Base-by-base conservation (phyloP, 2,888 invertebrate species). In the Eulithis prunata region DNA sequence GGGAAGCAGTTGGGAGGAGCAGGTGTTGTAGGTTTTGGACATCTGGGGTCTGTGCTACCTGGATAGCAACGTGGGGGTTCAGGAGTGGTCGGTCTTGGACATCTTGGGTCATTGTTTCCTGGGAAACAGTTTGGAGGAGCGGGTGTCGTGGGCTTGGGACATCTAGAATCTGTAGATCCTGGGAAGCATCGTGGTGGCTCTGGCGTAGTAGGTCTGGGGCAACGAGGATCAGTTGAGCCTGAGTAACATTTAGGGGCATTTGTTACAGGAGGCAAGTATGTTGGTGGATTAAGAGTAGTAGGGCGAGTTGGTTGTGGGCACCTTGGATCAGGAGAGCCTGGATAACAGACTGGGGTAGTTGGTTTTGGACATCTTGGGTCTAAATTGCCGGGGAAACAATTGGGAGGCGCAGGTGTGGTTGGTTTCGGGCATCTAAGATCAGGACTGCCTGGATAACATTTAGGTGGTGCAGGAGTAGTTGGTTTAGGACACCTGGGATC, bases 291-390 rank as follows among this genome's bases (percentile, higher is more conserved):
- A 4, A 68, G 64, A 52, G 76, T 78, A 0, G 78, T 75, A 2
- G 71, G 81, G 45, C 65, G 64, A 4, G 71, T 54, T 21, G 75
- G 71, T 63, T 76, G 74, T 3, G 76, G 77, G 66, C 89, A 90
- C 14, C 78, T 77, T 0, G 85, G 85, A 72, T 90, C 87, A 7
- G 77, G 77, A 1, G 82, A 83, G 49, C 80, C 80, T 61, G 79
- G 80, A 13, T 67, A 81, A n/a, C 80, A 81, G 0, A 54, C 63
- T 0, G 74, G 71, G 1, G 78, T 75, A 0, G 78, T 75, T 70
- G 70, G 73, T 61, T 63, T 73, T 28, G 75, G 78, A 36, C 81
- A 81, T 2, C 78, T 63, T 46, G 76, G 67, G 63, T 82, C 80
- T 0, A 60, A 51, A 28, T 43, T 57, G 0, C 74, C 74, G 4